Evolutionary conservation across 35 echinoderm and acorn worm genomes (phyloP).

Genomic region (Chiridota heheva): DNA sequence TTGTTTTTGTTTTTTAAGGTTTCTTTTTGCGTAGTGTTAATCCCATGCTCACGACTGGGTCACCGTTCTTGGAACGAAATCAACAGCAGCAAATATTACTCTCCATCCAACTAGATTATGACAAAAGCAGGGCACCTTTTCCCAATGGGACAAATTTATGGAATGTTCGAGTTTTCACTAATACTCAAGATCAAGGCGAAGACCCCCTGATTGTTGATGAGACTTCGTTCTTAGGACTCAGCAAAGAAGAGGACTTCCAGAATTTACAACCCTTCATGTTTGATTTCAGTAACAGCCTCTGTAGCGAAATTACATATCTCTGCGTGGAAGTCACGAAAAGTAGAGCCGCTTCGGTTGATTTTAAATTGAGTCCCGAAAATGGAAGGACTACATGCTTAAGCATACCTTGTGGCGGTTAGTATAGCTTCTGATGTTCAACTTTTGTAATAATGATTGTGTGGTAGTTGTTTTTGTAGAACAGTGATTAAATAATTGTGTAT

Average conservation of each 20-base stretch:
- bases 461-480: not conserved
- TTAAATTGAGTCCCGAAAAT: constrained; percentile 10
- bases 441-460: not conserved
- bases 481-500: too few relatives aligned
- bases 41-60: not conserved
- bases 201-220: not conserved
- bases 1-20: not conserved
- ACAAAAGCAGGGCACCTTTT: constrained; percentile 1
- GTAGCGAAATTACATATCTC: not conserved
- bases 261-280: not conserved
- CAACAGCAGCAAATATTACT: not conserved
- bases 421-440: not conserved
- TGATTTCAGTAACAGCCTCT: constrained; percentile 30
- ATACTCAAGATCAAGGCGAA: not conserved
- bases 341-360: not conserved
- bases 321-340: constrained; percentile 7
- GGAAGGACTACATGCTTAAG: not conserved
- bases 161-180: constrained; percentile 3
- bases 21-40: not conserved
- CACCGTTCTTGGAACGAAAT: constrained; percentile 14
- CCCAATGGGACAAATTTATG: not conserved
- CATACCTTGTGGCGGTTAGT: constrained; percentile 3
- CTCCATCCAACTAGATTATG: not conserved
- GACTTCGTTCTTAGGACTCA: not conserved
- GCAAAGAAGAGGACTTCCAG: too few relatives aligned